Percentiles rank a stretch among this genome's conserved stretches.
phyloP scores from a whole-genome alignment of 2,797 vertebrate genomes.

The Neosilurus mollespiculum region DNA sequence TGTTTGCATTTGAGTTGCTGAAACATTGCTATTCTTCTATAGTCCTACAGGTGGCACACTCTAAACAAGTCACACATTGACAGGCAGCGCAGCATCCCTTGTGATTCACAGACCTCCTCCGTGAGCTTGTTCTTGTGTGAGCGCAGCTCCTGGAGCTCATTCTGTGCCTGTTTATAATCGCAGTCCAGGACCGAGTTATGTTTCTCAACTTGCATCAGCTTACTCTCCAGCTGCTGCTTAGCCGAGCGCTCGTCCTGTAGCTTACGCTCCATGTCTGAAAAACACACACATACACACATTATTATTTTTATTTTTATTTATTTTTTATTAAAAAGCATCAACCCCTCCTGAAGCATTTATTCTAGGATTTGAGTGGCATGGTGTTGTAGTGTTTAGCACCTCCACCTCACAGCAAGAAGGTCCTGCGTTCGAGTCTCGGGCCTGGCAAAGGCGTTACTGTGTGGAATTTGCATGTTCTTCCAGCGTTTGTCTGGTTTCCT shows the following conservation, averaged over 20 bases:
- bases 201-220: conserved; percentile 87
- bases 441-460: too few species aligned
- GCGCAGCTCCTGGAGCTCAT: conserved; percentile 83
- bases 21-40: neutral
- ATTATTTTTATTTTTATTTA: too few species aligned
- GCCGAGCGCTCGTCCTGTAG: conserved; percentile 84
- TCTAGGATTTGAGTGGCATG: neutral
- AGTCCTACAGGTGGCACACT: neutral
- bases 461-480: too few species aligned
- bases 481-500: too few species aligned
- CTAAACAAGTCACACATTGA: neutral
- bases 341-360: neutral
- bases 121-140: conserved; percentile 82
- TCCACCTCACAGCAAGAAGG: too few species aligned
- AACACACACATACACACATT: conserved; percentile 11
- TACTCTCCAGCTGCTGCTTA: conserved; percentile 88
- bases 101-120: conserved; percentile 79
- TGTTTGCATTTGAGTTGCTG: too few species aligned
- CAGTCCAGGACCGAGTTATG: conserved; percentile 89
- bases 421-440: too few species aligned
- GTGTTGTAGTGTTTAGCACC: too few species aligned
- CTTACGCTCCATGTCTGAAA: conserved; percentile 87
- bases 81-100: neutral
- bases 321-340: neutral
- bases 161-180: conserved; percentile 87